Evolutionary conservation across 2,888 invertebrate species (phyloP), one percentile per base, ranked within the genome.

Genomic region (Camponotus fellah): DNA sequence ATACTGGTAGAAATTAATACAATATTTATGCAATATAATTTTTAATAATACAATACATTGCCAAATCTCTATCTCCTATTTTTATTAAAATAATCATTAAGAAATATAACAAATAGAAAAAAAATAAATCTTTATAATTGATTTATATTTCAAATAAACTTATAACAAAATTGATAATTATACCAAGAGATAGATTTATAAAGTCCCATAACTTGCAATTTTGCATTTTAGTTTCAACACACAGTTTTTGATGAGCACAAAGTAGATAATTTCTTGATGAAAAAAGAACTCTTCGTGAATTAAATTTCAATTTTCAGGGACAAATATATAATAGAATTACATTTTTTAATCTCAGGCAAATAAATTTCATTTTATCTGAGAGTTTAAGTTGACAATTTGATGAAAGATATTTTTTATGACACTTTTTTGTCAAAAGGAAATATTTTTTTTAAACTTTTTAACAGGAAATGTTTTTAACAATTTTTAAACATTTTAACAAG

Each of bases 21-120:
- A 43, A 58, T 43, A 34, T 62, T 64, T 21, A 64, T 46, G 3
- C 32, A 60, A 69, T 32, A 4, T 75, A 62, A 75, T 34, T 32
- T 14, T 26, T 26, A 26, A 58, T 34, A 60, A 34, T 60, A 14
- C 26, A 40, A 40, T 26, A 72, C 2, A 34, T 74, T 32, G 9
- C 3, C n/a, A 71, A 40, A 71, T 53, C 37, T 9, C 0, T 26
- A 40, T 62, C 32, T 46, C 5, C 8, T 60, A 64, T 37, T 64
- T 64, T 60, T 58, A 58, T 60, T 6, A 0, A 34, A 26, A 26
- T 2, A 26, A 26, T 26, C 2, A 0, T 37, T 37, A 0, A 26
- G 56, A 58, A 72, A 72, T 0, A 2, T 37, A 14, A 71, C 10
- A 37, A 56, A 56, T 14, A 71, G 14, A 64, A 62, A 9, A 68